These are phyloP conservation scores for Knipowitschia caucasica DNA, from an alignment of 2,797 vertebrate species.

Conservation along the genomic window DNA sequence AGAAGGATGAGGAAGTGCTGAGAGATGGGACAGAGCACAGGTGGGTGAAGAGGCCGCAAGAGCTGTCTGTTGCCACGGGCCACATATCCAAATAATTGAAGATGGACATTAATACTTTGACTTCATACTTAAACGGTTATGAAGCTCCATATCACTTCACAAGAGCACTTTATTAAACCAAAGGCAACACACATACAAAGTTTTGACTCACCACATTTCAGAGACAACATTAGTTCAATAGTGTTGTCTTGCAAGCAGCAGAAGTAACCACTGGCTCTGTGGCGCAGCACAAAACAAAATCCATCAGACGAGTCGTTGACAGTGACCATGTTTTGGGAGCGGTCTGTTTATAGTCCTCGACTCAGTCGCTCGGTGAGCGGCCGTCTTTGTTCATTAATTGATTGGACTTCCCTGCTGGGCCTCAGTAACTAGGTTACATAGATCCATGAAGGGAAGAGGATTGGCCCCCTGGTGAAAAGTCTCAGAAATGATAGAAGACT, in stretches of 20 bases:
- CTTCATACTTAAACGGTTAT: slow-evolving; percentile 28
- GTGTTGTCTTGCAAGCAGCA: slow-evolving; percentile 29
- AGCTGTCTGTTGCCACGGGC: slow-evolving; percentile 36
- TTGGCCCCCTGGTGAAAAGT: slow-evolving; percentile 46
- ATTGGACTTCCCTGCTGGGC: slow-evolving; percentile 73
- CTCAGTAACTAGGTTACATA: slow-evolving; percentile 76
- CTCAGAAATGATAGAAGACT: slow-evolving; percentile 50
- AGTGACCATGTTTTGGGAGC: slow-evolving; percentile 62
- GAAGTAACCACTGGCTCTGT: slow-evolving; percentile 7
- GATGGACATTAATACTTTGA: slow-evolving; percentile 48
- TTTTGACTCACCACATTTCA: slow-evolving; percentile 2
- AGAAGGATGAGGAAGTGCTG: slow-evolving; percentile 64
- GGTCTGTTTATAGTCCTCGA: slow-evolving; percentile 64
- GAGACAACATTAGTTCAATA: slow-evolving; percentile 1
- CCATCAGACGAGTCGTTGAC: slow-evolving; percentile 63
- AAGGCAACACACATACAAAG: too few species aligned
- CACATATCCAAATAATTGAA: slow-evolving; percentile 29
- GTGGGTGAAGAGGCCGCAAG: slow-evolving; percentile 42
- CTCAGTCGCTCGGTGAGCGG: slow-evolving; percentile 55
- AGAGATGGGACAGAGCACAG: slow-evolving; percentile 47
- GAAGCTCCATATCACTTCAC: slow-evolving; percentile 11
- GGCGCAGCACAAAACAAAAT: slow-evolving; percentile 60
- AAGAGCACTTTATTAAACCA: slow-evolving; percentile 8
- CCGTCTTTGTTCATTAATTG: slow-evolving; percentile 78
- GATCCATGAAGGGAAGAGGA: slow-evolving; percentile 64